Base-by-base conservation (phyloP, 2,888 invertebrate genomes). In the Caenorhabditis plicata region DNA sequence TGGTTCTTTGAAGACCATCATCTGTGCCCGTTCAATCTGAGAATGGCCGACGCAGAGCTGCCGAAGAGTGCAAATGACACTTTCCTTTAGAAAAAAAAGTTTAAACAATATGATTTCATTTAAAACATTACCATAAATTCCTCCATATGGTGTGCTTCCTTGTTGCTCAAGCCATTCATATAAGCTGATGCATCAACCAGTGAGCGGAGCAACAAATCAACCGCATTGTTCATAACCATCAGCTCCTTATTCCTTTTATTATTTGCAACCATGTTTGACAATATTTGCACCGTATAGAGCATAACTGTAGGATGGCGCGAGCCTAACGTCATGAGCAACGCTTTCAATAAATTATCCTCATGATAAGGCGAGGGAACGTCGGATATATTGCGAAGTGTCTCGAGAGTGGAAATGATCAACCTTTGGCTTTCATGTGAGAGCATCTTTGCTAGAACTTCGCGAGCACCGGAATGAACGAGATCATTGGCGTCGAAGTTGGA, bases 221-320 rank as follows among this genome's bases (percentile, higher is more conserved):
- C 68, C 1, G 57, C 64, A 17, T 70, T 48, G 23, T 64, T 58
- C 2, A 44, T 27, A 8, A 66, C 56, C 19, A 77, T 53, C 36
- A 63, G 73, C 39, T 71, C 70, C 65, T 68, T 77, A 40, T 73
- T 72, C 5, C 27, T 42, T 15, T 45, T 40, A 33, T 77, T 68
- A 32, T 78, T 78, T 8, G 76, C 76, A 15, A 68, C 61, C 39
- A 78, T 52, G 46, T 78, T 78, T 25, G 65, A 61, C 29, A 78
- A 47, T 9, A 68, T 72, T 36, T 77, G 73, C 9, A 64, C 65
- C 9, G 62, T 48, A 39, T 67, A 67, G 8, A 70, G 49, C 13
- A 55, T 47, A 9, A 67, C 52, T 4, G 27, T 46, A 9, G 64
- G 47, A 29, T 67, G 65, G 25, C 57, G 25, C 3, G 54, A 33